phyloP scores from a whole-genome alignment of 2,113 vertebrate genomes.

The Psettodes erumei region DNA sequence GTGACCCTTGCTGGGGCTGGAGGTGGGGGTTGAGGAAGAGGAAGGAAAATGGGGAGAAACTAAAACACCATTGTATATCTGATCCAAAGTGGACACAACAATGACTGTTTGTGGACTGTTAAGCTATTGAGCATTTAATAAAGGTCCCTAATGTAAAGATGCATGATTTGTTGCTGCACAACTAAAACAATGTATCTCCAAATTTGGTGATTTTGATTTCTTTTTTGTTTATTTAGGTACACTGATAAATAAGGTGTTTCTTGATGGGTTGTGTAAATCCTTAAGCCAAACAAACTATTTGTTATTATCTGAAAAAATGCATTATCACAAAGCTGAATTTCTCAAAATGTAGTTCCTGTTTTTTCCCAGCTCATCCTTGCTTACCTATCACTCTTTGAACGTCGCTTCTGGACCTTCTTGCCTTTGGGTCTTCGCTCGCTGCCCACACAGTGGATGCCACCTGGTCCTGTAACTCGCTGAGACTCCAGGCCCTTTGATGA shows the following conservation, averaged over 20 bases:
- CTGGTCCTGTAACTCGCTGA: constrained; percentile 91
- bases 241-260: not conserved
- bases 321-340: not conserved
- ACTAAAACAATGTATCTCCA: not conserved
- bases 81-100: constrained; percentile 40
- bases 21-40: constrained; percentile 56
- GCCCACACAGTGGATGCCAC: constrained; percentile 92
- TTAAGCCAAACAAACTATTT: not conserved
- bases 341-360: too few relatives aligned
- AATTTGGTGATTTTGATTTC: not conserved
- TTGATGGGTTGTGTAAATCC: not conserved
- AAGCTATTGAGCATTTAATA: not conserved
- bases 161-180: rapidly evolving
- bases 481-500: constrained; percentile 96
- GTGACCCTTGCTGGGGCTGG: constrained; percentile 72
- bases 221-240: too few relatives aligned
- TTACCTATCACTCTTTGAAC: constrained; percentile 95
- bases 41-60: constrained; percentile 58
- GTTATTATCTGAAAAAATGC: not conserved
- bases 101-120: not conserved
- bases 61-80: constrained; percentile 45
- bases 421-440: constrained; percentile 95
- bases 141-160: not conserved
- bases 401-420: constrained; percentile 93
- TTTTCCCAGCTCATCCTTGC: not conserved